Evolutionary conservation across 2,797 vertebrate species (phyloP), one percentile per base, ranked within the genome.

Genomic region (Onychomys leucogaster): DNA sequence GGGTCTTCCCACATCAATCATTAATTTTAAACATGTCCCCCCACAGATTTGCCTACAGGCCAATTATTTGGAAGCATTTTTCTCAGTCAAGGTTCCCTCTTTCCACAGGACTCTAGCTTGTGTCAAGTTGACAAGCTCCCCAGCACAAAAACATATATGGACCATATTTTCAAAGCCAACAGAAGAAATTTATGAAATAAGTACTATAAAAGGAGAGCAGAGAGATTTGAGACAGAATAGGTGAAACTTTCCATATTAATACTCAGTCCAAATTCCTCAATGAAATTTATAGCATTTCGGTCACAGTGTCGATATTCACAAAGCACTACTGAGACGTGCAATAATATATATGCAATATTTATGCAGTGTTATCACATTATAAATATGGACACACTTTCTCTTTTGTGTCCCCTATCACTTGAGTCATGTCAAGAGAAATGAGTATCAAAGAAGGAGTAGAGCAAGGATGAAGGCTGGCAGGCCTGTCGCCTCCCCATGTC

Each of bases 151-250:
- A 49, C 71, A 82, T 17, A 65, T 85, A 73, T 81, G 49, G 19
- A 75, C 8, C 73, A 17, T 65, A 34, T 93, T 65, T 93, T 73
- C 65, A 81, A 63, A 61, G 73, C 13, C 61, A 4, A 59, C 75
- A 89, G 69, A 93, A 46, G 34, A 71, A 93, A 84, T 37, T 76
- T 77, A 61, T 71, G 29, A 86, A 63, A 55, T 83, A 67, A 65
- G 14, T 4, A 1, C 67, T 69, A 32, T 29, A 92, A 89, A 71
- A 43, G 41, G 59, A 94, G 46, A 76, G 46, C 17, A 82, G 78
- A 69, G 67, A 49, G 21, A 69, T 59, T 90, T 49, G 65, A 11
- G 49, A 90, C 17, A 90, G 12, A 27, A 29, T 57, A 49, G 10
- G 27, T 10, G 7, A 75, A 91, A 57, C 9, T 29, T 37, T 86